These are phyloP conservation scores for Microtus oregoni DNA, from an alignment of 2,113 vertebrate genomes.

Conservation along the genomic window DNA sequence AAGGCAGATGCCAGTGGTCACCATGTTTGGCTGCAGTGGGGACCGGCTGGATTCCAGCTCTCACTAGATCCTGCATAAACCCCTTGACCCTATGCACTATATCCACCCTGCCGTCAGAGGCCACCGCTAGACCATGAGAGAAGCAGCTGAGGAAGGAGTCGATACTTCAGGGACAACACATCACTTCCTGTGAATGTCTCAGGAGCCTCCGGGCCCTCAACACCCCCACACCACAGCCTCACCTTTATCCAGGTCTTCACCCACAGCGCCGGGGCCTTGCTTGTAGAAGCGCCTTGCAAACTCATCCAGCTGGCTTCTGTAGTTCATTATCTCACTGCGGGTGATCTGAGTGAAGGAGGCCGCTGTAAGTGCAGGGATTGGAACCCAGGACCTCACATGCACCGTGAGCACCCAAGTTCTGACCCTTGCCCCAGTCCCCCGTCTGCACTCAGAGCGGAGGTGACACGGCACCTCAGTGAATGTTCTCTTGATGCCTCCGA, in stretches of 20 bases:
- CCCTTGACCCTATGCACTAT: too few relatives aligned
- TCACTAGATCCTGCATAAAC: neutral
- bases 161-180: too few relatives aligned
- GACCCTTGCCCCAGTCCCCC: neutral
- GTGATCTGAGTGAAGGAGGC: constrained; percentile 87
- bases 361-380: neutral
- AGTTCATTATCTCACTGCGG: constrained; percentile 88
- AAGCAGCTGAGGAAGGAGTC: neutral
- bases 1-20: neutral
- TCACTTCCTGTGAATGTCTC: neutral
- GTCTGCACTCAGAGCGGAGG: constrained; percentile 23
- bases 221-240: neutral
- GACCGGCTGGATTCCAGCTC: neutral
- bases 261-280: constrained; percentile 93
- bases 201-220: neutral
- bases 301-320: constrained; percentile 84
- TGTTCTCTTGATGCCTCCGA: constrained; percentile 91
- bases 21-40: too few relatives aligned
- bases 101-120: neutral
- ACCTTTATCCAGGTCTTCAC: constrained; percentile 95
- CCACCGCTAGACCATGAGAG: neutral
- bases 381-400: neutral
- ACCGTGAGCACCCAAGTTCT: neutral
- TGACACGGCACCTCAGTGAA: constrained; percentile 89
- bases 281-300: constrained; percentile 90